Percentiles rank a stretch among this genome's conserved stretches.
Conservation (phyloP, 1,140 invertebrate genomes). For the Pomacea maculata region DNA sequence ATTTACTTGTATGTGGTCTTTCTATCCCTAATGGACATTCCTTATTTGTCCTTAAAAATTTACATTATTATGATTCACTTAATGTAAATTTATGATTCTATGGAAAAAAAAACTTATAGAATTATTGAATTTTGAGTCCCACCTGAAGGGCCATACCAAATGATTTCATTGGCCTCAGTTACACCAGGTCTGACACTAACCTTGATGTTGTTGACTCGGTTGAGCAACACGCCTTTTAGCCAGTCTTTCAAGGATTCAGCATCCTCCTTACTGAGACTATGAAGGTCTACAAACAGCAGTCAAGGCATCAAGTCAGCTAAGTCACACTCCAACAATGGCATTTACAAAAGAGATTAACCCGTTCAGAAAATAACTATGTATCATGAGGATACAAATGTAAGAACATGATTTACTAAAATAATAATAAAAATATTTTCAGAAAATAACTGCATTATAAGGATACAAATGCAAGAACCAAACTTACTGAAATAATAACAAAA, state of each 20-base stretch:
- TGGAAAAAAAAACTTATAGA: no score
- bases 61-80: no score
- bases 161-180: no score
- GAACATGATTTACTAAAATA: neutral
- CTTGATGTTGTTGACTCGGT: slow-evolving; percentile 83
- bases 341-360: neutral
- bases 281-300: slow-evolving; percentile 68
- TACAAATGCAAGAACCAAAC: neutral
- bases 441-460: neutral
- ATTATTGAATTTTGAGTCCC: no score
- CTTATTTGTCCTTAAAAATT: no score
- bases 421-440: neutral
- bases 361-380: neutral
- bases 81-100: no score
- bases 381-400: no score
- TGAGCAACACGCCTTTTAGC: slow-evolving; percentile 78
- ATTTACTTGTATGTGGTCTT: no score
- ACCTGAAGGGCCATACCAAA: no score
- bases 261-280: slow-evolving; percentile 76
- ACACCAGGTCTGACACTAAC: slow-evolving; percentile 40
- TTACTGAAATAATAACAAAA: neutral
- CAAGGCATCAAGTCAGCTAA: neutral
- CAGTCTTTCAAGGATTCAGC: slow-evolving; percentile 81
- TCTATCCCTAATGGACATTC: no score
- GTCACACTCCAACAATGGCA: neutral